Evolutionary conservation across 2,888 invertebrate species (phyloP), one percentile per base, ranked within the genome.

Genomic region (Strigamia transsilvanica): DNA sequence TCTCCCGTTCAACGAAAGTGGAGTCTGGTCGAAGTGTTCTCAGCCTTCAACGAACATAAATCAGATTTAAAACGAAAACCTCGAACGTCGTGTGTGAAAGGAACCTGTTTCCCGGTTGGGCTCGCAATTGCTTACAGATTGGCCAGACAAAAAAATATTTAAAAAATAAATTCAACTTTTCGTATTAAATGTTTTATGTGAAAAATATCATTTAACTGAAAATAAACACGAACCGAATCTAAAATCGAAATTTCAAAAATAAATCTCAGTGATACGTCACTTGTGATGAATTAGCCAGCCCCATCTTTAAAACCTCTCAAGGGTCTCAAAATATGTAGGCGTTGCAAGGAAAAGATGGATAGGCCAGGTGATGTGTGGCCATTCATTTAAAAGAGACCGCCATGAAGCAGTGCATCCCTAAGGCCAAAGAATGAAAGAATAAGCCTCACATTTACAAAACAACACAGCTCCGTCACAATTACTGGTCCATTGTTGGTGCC

Each of bases 11-110:
- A 56, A n/a, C 56, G 56, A 56, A 56, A 56, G 18, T 56, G 56
- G 56, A 18, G 56, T 56, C 56, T 56, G 18, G 56, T 56, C 56
- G 56, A 56, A 56, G 56, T 56, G 56, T 56, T 56, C 56, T 56
- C 56, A 56, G 56, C 56, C 56, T n/a, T 56, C 56, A 56, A 56
- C 56, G 56, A 56, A 56, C 56, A 56, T 56, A 56, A 56, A 56
- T 56, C 56, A 56, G 56, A 56, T 56, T 56, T 56, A 56, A 56
- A 56, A 56, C 56, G 56, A 56, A 56, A 56, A 56, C 56, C 56
- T 56, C 56, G n/a, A 27, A 9, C 56, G 56, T 56, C 56, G 56
- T 56, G 56, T 56, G 56, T 56, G 56, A 56, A 56, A n/a, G 56
- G 56, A 56, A 56, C 56, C 56, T 56, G 56, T 56, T 56, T 56